Percentiles rank a stretch among this genome's conserved stretches.
Evolutionary conservation across 1,140 invertebrate genomes (phyloP).

Genomic region (Camponotus pennsylvanicus): DNA sequence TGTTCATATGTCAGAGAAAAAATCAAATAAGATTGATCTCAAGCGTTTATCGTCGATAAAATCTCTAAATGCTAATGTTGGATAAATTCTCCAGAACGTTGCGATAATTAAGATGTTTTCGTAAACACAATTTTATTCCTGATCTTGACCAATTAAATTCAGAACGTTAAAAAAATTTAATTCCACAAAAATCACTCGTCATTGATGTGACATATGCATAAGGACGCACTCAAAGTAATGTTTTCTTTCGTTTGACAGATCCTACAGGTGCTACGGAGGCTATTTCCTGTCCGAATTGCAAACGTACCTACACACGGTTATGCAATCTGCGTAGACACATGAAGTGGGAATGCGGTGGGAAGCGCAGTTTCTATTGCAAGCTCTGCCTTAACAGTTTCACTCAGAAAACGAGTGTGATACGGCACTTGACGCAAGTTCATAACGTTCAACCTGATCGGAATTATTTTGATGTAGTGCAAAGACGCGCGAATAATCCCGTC

Average conservation of each 20-base stretch:
- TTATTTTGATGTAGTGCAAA: neutral
- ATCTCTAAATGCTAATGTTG: neutral
- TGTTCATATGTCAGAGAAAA: neutral
- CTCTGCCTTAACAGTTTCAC: constrained; percentile 82
- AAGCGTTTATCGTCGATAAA: constrained; percentile 3
- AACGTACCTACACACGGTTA: constrained; percentile 78
- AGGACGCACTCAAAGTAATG: neutral
- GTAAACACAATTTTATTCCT: neutral
- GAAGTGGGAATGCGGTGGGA: constrained; percentile 83
- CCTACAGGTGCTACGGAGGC: constrained; percentile 55
- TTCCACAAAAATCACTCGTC: constrained; percentile 1
- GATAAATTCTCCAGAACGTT: neutral
- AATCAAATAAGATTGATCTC: neutral
- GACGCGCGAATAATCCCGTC: neutral
- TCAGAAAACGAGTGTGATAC: constrained; percentile 82
- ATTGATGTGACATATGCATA: neutral
- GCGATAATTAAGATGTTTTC: constrained; percentile 3
- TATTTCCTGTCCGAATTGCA: constrained; percentile 77
- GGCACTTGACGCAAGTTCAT: constrained; percentile 76
- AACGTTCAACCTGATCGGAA: constrained; percentile 65
- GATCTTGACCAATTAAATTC: neutral
- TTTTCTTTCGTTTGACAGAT: constrained; percentile 66
- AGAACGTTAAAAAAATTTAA: constrained; percentile 24
- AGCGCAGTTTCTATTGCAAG: constrained; percentile 79
- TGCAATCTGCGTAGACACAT: constrained; percentile 81